These are phyloP conservation scores for Epicampocera succincta DNA, from an alignment of 2,888 invertebrate species.

Conservation along the genomic window DNA sequence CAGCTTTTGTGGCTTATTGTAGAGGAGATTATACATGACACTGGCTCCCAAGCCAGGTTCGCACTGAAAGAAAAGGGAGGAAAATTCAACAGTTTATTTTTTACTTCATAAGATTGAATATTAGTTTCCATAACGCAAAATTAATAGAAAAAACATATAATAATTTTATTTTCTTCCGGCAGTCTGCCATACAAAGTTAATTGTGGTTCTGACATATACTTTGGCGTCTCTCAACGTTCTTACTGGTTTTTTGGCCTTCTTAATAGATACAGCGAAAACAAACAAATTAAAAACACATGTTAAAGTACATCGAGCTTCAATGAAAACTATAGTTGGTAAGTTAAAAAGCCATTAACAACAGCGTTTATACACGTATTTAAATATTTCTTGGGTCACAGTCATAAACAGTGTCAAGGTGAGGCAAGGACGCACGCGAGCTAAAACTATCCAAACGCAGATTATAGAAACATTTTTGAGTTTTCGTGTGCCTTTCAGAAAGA, in stretches of 20 bases:
- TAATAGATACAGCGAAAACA: background rate
- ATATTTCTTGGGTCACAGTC: constrained; percentile 35
- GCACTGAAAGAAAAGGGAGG: constrained; percentile 86
- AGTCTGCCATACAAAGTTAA: no score
- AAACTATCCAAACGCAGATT: background rate
- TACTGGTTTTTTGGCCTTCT: background rate
- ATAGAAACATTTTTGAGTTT: background rate
- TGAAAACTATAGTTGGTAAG: constrained; percentile 24
- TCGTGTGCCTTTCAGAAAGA: background rate
- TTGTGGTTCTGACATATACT: no score
- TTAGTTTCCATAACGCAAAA: no score
- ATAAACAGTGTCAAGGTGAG: constrained; percentile 65
- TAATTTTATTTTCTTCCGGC: no score
- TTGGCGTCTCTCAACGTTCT: no score
- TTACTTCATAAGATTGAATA: no score
- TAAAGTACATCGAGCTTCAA: constrained; percentile 35
- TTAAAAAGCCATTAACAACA: constrained; percentile 37
- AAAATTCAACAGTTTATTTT: no score
- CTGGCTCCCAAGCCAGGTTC: constrained; percentile 99
- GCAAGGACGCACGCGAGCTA: constrained; percentile 59
- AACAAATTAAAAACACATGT: constrained; percentile 5
- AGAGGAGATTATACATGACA: constrained; percentile 98
- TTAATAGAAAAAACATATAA: no score
- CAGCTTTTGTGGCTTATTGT: constrained; percentile 96
- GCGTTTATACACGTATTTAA: constrained; percentile 1